Base-by-base conservation (phyloP, 2,113 vertebrate species). In the Aptenodytes patagonicus region DNA sequence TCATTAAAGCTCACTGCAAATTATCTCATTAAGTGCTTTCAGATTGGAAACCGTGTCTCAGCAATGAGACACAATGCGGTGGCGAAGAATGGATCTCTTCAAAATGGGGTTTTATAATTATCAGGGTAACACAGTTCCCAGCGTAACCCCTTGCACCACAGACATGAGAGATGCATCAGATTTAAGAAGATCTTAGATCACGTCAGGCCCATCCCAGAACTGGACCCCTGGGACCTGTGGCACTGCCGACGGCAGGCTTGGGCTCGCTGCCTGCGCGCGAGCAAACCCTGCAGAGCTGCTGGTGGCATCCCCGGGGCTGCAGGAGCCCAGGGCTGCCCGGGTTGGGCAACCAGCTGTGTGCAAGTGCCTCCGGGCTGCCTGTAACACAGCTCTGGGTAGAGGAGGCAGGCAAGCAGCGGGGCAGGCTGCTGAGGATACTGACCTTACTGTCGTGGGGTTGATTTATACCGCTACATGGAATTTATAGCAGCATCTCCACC, bases 221-320 rank as follows among this genome's bases (percentile, higher is more conserved):
- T 2, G 42, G n/a, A 2, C 2, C 6, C 21, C 40, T 1, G 2
- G 52, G 42, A 13, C 3, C 4, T 1, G 17, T 1, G 34, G 64
- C 28, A 12, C 26, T 47, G 26, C 78, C 2, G 4, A 14, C 1
- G 14, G 49, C 31, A 18, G 77, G 38, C 20, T 19, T 2, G 5
- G 18, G 25, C 18, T 54, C 4, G 14, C 38, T 29, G 42, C 65
- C 34, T 6, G 51, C 3, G 1, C 2, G 40, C 0, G 7, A 31
- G 42, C 52, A 38, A 34, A 61, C 20, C 54, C 62, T 6, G 36
- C 19, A 8, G 51, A 44, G 49, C 61, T 29, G 36, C 76, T 21
- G 76, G 47, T 10, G 5, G 34, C 57, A 17, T 9, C 18, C 17
- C 54, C 3, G 70, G 49, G 26, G 70, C 51, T 10, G 70, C 70